phyloP scores from a whole-genome alignment of 2,888 invertebrate species.

The Masnerella sp. region DNA sequence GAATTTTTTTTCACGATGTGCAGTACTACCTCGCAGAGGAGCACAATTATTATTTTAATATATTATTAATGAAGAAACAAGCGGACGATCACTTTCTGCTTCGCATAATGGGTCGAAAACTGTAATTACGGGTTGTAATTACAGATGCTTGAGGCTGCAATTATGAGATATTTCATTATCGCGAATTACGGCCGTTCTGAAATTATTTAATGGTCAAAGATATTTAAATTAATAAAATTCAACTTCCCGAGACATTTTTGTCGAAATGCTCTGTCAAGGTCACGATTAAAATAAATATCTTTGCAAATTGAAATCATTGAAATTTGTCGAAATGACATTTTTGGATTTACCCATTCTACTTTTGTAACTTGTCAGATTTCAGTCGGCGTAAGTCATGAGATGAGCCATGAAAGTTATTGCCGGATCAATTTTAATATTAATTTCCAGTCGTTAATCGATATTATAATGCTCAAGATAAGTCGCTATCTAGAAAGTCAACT shows the following conservation, averaged over 20 bases:
- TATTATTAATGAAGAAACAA: slow-evolving; percentile 25
- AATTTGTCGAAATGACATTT: too few relatives aligned
- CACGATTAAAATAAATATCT: too few relatives aligned
- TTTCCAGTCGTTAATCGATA: slow-evolving; percentile 17
- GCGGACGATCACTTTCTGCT: slow-evolving; percentile 8
- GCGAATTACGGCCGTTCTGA: slow-evolving; percentile 21
- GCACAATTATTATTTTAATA: slow-evolving; percentile 24
- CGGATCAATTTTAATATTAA: slow-evolving; percentile 19
- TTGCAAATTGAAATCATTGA: too few relatives aligned
- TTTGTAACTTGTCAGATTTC: neutral
- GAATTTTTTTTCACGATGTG: slow-evolving; percentile 5
- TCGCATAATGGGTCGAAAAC: slow-evolving; percentile 31
- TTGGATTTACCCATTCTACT: neutral
- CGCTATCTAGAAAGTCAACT: slow-evolving; percentile 30
- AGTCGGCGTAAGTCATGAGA: neutral
- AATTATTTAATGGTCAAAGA: slow-evolving; percentile 9
- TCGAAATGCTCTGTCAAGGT: neutral
- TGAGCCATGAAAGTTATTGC: slow-evolving; percentile 5
- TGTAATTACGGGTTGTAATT: slow-evolving; percentile 41
- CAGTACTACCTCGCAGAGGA: neutral
- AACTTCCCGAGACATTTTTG: neutral
- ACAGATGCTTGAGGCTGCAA: slow-evolving; percentile 22
- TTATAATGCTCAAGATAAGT: slow-evolving; percentile 35
- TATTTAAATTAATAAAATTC: slow-evolving; percentile 17
- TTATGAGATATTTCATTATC: slow-evolving; percentile 36